phyloP scores from a whole-genome alignment of 2,113 vertebrate species.

The Microtus montanus region DNA sequence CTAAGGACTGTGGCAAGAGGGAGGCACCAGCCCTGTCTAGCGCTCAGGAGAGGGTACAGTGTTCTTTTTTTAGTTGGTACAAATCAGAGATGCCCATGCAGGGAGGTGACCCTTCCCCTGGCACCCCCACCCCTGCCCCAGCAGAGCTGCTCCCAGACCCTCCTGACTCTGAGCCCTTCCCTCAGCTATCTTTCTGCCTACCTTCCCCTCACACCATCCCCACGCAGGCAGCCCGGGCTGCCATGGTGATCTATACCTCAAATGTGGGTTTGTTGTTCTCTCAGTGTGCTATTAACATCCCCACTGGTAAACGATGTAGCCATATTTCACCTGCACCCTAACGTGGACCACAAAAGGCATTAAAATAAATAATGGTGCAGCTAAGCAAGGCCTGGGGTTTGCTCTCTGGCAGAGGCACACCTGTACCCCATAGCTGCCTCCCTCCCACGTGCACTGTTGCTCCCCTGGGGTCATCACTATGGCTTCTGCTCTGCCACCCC shows the following conservation, averaged over 20 bases:
- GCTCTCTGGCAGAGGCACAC: neutral
- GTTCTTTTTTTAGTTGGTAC: neutral
- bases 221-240: neutral
- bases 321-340: neutral
- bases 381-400: neutral
- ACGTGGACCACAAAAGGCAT: constrained; percentile 41
- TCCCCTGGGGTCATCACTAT: neutral
- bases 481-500: neutral
- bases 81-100: neutral
- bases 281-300: neutral
- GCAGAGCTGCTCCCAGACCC: neutral
- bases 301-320: neutral
- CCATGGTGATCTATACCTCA: neutral
- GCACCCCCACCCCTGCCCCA: neutral
- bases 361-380: constrained; percentile 54
- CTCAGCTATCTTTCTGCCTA: neutral
- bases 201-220: neutral
- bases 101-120: neutral
- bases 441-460: neutral
- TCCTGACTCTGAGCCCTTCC: accelerated
- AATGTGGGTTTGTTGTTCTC: neutral
- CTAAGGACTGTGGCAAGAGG: too few species aligned
- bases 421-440: neutral
- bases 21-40: neutral
- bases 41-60: neutral